These are phyloP conservation scores for Micropoecilia bifurca DNA, from an alignment of 2,797 vertebrate genomes.

Conservation along the genomic window DNA sequence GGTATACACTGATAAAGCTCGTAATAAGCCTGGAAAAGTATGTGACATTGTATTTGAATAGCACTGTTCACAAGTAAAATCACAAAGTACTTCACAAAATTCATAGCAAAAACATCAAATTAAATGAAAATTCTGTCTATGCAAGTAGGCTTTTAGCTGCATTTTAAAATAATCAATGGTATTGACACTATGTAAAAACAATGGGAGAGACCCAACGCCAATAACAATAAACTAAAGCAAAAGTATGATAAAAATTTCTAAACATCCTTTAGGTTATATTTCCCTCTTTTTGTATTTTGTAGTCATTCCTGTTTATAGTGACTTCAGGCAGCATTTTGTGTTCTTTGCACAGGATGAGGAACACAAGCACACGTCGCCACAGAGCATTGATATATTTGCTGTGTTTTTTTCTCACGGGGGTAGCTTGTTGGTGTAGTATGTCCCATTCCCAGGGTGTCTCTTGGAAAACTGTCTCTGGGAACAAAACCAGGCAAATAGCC, in stretches of 20 bases:
- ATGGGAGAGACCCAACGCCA: background rate
- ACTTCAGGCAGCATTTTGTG: conserved; percentile 3
- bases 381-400: conserved; percentile 62
- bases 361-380: conserved; percentile 30
- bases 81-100: too few species aligned
- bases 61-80: too few species aligned
- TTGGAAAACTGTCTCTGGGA: conserved; percentile 79
- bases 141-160: too few species aligned
- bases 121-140: too few species aligned
- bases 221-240: background rate
- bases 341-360: background rate
- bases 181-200: too few species aligned
- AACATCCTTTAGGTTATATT: background rate
- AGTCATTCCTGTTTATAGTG: conserved; percentile 1
- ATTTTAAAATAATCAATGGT: too few species aligned
- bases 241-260: background rate
- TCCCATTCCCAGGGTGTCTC: conserved; percentile 90
- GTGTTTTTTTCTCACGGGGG: conserved; percentile 85
- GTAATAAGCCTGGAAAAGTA: background rate
- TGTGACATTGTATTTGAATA: too few species aligned
- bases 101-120: too few species aligned
- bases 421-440: conserved; percentile 85
- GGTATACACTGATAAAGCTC: background rate
- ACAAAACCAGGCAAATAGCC: conserved; percentile 84
- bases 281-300: background rate